Evolutionary conservation across 2,888 invertebrate species (phyloP).

Genomic region (Empis stercorea): DNA sequence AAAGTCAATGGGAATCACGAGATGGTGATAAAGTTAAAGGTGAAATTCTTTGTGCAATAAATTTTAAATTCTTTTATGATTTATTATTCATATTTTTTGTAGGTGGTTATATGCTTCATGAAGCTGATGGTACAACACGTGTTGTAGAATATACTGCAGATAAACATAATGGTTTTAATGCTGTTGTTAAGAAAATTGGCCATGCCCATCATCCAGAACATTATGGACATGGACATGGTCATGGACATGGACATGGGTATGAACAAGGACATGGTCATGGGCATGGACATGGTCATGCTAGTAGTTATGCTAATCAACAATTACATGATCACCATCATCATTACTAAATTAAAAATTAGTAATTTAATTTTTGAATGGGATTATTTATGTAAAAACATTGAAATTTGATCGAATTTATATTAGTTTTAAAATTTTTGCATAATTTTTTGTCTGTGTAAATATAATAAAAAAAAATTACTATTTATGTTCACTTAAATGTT

Average conservation of each 20-base stretch:
- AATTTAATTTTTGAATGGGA: too few relatives aligned
- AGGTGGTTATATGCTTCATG: conserved; percentile 37
- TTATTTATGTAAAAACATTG: too few relatives aligned
- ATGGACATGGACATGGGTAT: conserved; percentile 11
- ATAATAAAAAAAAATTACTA: too few relatives aligned
- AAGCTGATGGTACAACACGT: conserved; percentile 39
- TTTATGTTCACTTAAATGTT: too few relatives aligned
- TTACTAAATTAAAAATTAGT: too few relatives aligned
- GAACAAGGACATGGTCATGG: neutral
- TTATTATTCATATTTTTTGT: neutral
- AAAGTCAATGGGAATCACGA: conserved; percentile 39
- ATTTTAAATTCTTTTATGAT: neutral
- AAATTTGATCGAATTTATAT: too few relatives aligned
- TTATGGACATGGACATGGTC: conserved; percentile 15
- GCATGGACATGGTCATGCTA: neutral
- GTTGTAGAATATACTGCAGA: conserved; percentile 39
- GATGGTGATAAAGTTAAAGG: conserved; percentile 41
- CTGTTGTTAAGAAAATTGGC: conserved; percentile 38
- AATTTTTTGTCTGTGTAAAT: too few relatives aligned
- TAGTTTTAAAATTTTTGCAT: too few relatives aligned
- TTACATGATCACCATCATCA: neutral
- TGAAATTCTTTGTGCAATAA: conserved; percentile 8
- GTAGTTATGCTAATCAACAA: neutral
- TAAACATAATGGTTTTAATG: conserved; percentile 39
- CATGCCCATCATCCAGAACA: conserved; percentile 23